Evolutionary conservation across 2,888 invertebrate genomes (phyloP), one percentile per base, ranked within the genome.

Genomic region (Eupithecia subumbrata): DNA sequence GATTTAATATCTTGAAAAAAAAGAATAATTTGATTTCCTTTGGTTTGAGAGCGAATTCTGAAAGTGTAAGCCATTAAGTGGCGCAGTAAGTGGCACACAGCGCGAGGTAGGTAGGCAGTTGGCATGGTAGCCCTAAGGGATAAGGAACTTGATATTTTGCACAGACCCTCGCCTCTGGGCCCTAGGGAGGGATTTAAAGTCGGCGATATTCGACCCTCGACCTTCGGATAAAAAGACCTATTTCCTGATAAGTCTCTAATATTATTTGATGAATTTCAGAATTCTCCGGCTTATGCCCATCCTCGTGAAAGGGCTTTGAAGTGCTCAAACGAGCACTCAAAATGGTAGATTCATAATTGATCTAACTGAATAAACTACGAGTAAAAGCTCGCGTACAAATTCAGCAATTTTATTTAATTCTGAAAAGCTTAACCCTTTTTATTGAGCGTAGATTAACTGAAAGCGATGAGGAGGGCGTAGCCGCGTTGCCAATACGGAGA

Each of bases 131-230:
- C 75, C 80, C 68, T 77, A 2, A 69, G 79, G 78, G 78, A 78
- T 76, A 56, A 71, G 74, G 70, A 80, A 80, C 81, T 78, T 79
- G 80, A 81, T 81, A 81, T 81, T 81, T 81, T 76, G 74, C 79
- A 73, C 78, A 77, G 77, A 70, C 79, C 73, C 75, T 25, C 25
- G 60, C 60, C 76, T 70, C 18, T 56, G 71, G 69, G 67, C 80
- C 73, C 80, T 43, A 22, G 80, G 81, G 81, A 78, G 76, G 81
- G 81, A 80, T 81, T 81, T 81, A 76, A 76, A 80, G 75, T 74
- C 78, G 77, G 75, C 75, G 79, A 80, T 80, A 80, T 80, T 81
- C 76, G 81, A 80, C 80, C 79, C 76, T 71, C 78, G 76, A 74
- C 78, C 79, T 81, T 78, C 67, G 74, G 76, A 76, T 79, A 79